These are phyloP conservation scores for Hetaerina americana DNA, from an alignment of 1,140 invertebrate species.

Conservation along the genomic window DNA sequence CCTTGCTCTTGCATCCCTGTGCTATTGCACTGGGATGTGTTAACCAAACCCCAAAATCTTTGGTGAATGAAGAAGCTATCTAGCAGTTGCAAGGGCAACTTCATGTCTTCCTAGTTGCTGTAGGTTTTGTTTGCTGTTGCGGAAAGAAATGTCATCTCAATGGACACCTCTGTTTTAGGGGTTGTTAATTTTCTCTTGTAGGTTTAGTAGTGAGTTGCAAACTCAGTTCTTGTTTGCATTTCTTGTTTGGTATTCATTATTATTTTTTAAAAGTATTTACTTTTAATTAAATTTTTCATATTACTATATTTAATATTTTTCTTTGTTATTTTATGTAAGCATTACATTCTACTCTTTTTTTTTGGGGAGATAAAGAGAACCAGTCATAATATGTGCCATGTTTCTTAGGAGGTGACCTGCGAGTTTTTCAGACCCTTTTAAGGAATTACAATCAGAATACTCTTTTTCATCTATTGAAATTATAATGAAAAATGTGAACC, in stretches of 20 bases:
- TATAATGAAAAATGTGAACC: too few relatives aligned
- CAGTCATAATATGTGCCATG: not conserved
- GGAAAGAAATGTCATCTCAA: not conserved
- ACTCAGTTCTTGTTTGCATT: not conserved
- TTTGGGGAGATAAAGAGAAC: not conserved
- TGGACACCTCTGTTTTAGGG: not conserved
- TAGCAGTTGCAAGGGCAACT: slow-evolving; percentile 9
- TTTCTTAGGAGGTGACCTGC: too few relatives aligned
- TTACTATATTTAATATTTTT: not conserved
- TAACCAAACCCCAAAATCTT: slow-evolving; percentile 1
- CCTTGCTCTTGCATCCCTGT: slow-evolving; percentile 2
- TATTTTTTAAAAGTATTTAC: slow-evolving; percentile 1
- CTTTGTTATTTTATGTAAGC: not conserved
- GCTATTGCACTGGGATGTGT: slow-evolving; percentile 4
- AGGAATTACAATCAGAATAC: not conserved
- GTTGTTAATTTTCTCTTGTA: not conserved
- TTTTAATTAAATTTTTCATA: slow-evolving; percentile 1
- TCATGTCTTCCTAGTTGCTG: slow-evolving; percentile 18
- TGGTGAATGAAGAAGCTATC: slow-evolving; percentile 1
- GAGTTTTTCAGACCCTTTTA: too few relatives aligned
- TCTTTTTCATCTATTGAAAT: too few relatives aligned
- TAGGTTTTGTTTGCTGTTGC: not conserved
- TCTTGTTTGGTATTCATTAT: not conserved
- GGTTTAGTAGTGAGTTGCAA: not conserved
- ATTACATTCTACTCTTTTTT: not conserved